Evolutionary conservation across 2,888 invertebrate genomes (phyloP).

Genomic region (Flexamia atlantica): DNA sequence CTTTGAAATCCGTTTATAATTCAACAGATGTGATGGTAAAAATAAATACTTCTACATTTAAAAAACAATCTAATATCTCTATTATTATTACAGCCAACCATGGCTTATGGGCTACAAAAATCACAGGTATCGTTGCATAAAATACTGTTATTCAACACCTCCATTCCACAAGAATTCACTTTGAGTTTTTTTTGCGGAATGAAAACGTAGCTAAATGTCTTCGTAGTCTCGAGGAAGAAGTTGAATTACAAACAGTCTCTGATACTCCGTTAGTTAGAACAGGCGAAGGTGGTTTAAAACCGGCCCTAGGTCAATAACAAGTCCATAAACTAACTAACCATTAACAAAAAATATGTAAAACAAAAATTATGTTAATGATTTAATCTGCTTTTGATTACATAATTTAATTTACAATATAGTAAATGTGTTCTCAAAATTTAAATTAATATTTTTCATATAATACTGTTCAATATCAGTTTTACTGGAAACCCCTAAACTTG

Average conservation of each 20-base stretch:
- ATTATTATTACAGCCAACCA: background rate
- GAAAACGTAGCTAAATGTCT: constrained; percentile 65
- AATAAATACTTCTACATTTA: background rate
- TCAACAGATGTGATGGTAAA: background rate
- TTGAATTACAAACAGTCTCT: constrained; percentile 35
- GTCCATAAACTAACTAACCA: constrained; percentile 31
- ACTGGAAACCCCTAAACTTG: too few relatives aligned
- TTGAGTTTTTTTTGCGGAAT: constrained; percentile 63
- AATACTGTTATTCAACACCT: constrained; percentile 11
- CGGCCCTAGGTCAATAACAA: constrained; percentile 54
- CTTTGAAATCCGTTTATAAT: too few relatives aligned
- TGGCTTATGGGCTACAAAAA: background rate
- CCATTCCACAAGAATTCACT: background rate
- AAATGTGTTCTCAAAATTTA: too few relatives aligned
- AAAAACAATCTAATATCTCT: background rate
- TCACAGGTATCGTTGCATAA: constrained; percentile 5
- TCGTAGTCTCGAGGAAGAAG: constrained; percentile 61
- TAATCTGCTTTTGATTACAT: too few relatives aligned
- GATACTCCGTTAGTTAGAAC: constrained; percentile 57
- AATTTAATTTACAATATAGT: too few relatives aligned
- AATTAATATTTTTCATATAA: too few relatives aligned
- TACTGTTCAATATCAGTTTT: too few relatives aligned
- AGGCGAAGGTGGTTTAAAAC: background rate
- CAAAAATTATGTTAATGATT: too few relatives aligned
- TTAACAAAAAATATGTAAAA: too few relatives aligned